Conservation (phyloP, 2,888 invertebrate species). For the Caenorhabditis plicata region DNA sequence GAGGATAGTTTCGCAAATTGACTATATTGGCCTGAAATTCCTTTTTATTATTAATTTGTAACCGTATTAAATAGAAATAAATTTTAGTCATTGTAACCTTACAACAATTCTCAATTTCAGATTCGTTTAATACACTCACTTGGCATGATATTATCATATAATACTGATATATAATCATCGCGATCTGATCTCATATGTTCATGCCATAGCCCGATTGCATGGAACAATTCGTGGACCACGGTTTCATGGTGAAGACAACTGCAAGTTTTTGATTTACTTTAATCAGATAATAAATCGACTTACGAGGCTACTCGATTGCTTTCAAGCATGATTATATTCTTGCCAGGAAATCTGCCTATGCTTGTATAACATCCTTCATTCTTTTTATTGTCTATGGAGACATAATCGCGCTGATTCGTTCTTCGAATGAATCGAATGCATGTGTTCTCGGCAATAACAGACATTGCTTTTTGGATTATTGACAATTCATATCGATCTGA, state of each 20-base stretch:
- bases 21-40: constrained; percentile 29
- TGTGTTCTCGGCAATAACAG: constrained; percentile 50
- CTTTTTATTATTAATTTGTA: neutral
- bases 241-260: constrained; percentile 52
- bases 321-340: constrained; percentile 61
- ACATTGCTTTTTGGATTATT: constrained; percentile 52
- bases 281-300: constrained; percentile 11
- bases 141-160: constrained; percentile 56
- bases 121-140: constrained; percentile 2
- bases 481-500: constrained; percentile 43
- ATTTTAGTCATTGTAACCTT: too few relatives aligned
- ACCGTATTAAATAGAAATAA: neutral
- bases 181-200: constrained; percentile 62
- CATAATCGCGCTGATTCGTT: constrained; percentile 47
- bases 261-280: constrained; percentile 1
- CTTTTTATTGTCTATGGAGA: constrained; percentile 52
- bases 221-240: constrained; percentile 59
- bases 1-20: constrained; percentile 53
- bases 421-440: constrained; percentile 50
- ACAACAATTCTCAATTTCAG: neutral
- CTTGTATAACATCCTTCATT: constrained; percentile 61
- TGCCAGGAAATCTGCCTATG: constrained; percentile 52
- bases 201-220: constrained; percentile 58
- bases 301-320: constrained; percentile 53
- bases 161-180: constrained; percentile 55